Evolutionary conservation across 1,140 invertebrate genomes (phyloP), one percentile per base, ranked within the genome.

Genomic region (Arion vulgaris): DNA sequence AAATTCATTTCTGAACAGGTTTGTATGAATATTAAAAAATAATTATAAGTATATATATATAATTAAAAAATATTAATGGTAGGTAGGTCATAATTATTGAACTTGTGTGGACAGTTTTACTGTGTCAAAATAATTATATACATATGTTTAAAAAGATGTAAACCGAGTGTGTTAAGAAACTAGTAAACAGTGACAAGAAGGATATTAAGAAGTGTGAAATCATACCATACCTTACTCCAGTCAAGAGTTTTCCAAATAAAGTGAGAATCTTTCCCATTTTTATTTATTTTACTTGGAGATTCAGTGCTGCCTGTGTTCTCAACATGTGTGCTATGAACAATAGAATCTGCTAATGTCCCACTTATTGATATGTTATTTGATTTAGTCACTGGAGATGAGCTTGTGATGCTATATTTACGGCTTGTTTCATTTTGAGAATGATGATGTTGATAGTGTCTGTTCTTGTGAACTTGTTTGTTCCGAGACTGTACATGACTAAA

Each of bases 191-290:
- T n/a, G n/a, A n/a, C n/a, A n/a, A n/a, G n/a, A n/a, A 15, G 41
- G 9, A 57, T 23, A 23, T 57, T 57, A 57, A 57, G 2, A 57
- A 57, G 26, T 57, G 53, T 57, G 15, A 73, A 39, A 28, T 41
- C 28, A 49, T 80, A 80, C 68, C 28, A 49, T 80, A 80, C 68
- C 68, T 80, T 34, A 34, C 62, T 71, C 78, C 78, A 80, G 26
- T 69, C 66, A 36, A 62, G 34, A 17, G 53, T 80, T 51, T 71
- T 38, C 78, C 78, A 80, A 26, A 51, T 49, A 71, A 49, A 80
- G 0, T 80, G 34, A 36, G 57, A 78, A 28, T 62, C 28, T n/a
- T 45, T 51, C 0, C 45, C 74, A 53, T 9, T 51, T 41, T 39
- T 28, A 23, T 69, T 15, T 28, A 28, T 39, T 80, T 80, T 5